Conservation (phyloP, 1,140 invertebrate species). For the Hormaphis cornu region DNA sequence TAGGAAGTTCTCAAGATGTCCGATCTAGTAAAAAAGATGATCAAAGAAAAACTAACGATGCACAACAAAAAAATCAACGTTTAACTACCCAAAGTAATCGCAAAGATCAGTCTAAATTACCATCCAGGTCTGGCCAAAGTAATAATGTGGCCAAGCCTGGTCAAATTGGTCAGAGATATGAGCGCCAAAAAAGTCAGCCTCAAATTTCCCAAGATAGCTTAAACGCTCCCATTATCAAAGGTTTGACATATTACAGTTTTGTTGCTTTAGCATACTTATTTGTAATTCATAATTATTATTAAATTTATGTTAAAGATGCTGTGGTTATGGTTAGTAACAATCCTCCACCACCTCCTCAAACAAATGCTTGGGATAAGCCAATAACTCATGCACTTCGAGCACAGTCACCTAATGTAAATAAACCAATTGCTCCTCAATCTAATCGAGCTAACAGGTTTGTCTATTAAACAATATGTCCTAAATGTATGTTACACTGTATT, state of each 20-base stretch:
- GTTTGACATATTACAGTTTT: not conserved
- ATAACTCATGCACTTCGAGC: slow-evolving; percentile 55
- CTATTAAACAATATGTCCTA: not conserved
- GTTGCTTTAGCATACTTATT: not conserved
- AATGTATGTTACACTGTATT: not conserved
- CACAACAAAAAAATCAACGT: slow-evolving; percentile 23
- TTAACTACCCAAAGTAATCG: slow-evolving; percentile 15
- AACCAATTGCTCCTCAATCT: not conserved
- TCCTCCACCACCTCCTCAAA: slow-evolving; percentile 54
- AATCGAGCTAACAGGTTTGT: not conserved
- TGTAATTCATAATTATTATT: not conserved
- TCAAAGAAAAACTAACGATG: not conserved
- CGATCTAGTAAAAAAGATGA: slow-evolving; percentile 22
- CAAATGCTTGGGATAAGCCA: slow-evolving; percentile 80
- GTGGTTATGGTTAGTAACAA: slow-evolving; percentile 41
- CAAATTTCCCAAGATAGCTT: slow-evolving; percentile 5
- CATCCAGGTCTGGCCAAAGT: slow-evolving; percentile 4
- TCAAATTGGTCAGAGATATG: slow-evolving; percentile 11
- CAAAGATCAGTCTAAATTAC: slow-evolving; percentile 1
- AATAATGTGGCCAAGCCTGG: not conserved
- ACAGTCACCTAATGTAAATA: slow-evolving; percentile 42
- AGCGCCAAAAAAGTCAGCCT: slow-evolving; percentile 13
- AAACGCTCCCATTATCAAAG: slow-evolving; percentile 17
- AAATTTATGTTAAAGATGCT: slow-evolving; percentile 40
- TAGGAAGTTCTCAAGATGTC: slow-evolving; percentile 13